A percentile compares a stretch with the other conserved stretches of the same genome.
These are phyloP conservation scores for Drosophila infuscata DNA, from an alignment of 2,888 invertebrate genomes.

Conservation along the genomic window DNA sequence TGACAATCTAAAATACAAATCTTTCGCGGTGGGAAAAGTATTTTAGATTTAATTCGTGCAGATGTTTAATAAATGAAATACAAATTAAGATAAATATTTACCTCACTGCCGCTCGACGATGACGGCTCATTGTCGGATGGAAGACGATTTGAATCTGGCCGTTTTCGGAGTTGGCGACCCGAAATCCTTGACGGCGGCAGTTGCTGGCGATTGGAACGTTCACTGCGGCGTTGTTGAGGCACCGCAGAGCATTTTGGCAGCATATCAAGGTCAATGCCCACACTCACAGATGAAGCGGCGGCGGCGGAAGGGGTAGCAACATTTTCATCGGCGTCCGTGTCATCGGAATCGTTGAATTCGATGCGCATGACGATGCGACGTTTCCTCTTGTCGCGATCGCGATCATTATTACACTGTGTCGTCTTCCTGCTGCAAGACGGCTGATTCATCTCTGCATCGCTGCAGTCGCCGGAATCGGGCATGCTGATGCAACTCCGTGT, in stretches of 20 bases:
- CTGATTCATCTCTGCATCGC: constrained; percentile 70
- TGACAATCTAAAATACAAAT: not conserved
- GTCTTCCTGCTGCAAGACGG: constrained; percentile 65
- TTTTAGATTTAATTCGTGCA: not conserved
- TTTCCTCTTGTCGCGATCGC: constrained; percentile 66
- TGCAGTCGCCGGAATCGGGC: constrained; percentile 70
- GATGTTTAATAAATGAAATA: not conserved
- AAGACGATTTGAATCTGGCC: constrained; percentile 40
- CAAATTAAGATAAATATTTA: constrained; percentile 53
- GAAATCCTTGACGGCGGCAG: constrained; percentile 50
- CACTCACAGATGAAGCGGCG: constrained; percentile 10
- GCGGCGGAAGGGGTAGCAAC: constrained; percentile 1
- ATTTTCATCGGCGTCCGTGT: constrained; percentile 62
- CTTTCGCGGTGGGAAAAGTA: not conserved
- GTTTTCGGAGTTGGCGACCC: constrained; percentile 51
- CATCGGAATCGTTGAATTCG: constrained; percentile 83
- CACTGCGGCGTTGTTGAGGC: constrained; percentile 40
- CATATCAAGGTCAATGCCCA: constrained; percentile 55
- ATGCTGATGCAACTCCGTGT: constrained; percentile 71
- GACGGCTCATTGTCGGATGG: constrained; percentile 46
- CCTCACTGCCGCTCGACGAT: constrained; percentile 83
- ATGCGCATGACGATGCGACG: constrained; percentile 84
- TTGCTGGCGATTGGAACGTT: constrained; percentile 36
- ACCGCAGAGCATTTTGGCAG: constrained; percentile 66
- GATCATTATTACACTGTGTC: constrained; percentile 16